Percentiles rank a stretch among this genome's conserved stretches.
Evolutionary conservation across 2,113 vertebrate genomes (phyloP).

Genomic region (Sus scrofa): T2T-Sscrofa CM000817.6:47003001-47003500

Average conservation of each 20-base stretch:
- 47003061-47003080: slow-evolving; percentile 90
- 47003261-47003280: slow-evolving; percentile 84
- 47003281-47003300: slow-evolving; percentile 81
- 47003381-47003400: background rate
- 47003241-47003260: slow-evolving; percentile 84
- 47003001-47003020: slow-evolving; percentile 88
- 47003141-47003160: slow-evolving; percentile 84
- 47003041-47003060: slow-evolving; percentile 94
- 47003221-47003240: slow-evolving; percentile 85
- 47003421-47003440: rapidly evolving
- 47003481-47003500: background rate
- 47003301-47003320: slow-evolving; percentile 64
- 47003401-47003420: background rate
- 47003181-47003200: slow-evolving; percentile 82
- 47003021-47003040: slow-evolving; percentile 92
- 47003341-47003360: background rate
- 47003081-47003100: slow-evolving; percentile 87
- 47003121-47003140: slow-evolving; percentile 88
- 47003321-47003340: slow-evolving; percentile 20
- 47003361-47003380: background rate
- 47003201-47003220: slow-evolving; percentile 85
- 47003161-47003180: slow-evolving; percentile 81
- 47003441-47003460: background rate
- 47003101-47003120: slow-evolving; percentile 86
- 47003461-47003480: background rate